These are phyloP conservation scores for Leptinotarsa undecemlineata DNA, from an alignment of 1,140 invertebrate species.

Conservation along the genomic window DNA sequence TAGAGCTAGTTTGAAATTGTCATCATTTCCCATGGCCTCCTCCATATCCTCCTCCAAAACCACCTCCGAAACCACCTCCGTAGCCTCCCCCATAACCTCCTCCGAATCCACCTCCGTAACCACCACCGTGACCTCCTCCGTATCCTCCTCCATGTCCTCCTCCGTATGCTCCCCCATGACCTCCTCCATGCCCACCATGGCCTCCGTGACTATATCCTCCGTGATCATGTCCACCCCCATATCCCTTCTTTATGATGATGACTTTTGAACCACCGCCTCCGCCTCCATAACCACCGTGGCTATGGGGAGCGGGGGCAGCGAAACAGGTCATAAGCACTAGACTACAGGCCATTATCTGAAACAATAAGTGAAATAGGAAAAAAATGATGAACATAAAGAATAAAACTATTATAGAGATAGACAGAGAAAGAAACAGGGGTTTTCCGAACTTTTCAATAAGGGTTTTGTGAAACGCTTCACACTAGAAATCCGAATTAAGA, in stretches of 20 bases:
- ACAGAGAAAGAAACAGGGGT: too few relatives aligned
- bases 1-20: too few relatives aligned
- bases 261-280: not conserved
- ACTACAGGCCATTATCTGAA: not conserved
- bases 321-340: not conserved
- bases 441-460: too few relatives aligned
- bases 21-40: not conserved
- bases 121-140: conserved; percentile 1
- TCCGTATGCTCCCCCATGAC: not conserved
- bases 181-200: not conserved
- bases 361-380: not conserved
- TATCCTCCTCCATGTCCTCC: conserved; percentile 9
- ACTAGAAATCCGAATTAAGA: too few relatives aligned
- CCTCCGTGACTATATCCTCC: not conserved
- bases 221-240: not conserved
- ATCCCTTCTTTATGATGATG: not conserved
- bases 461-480: too few relatives aligned
- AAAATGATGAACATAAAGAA: too few relatives aligned
- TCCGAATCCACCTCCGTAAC: not conserved
- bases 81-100: not conserved
- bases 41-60: not conserved
- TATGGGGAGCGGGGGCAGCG: not conserved
- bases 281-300: not conserved
- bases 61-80: not conserved
- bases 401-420: too few relatives aligned